Conservation (phyloP, 2,113 vertebrate genomes). For the Aythya baeri region DNA sequence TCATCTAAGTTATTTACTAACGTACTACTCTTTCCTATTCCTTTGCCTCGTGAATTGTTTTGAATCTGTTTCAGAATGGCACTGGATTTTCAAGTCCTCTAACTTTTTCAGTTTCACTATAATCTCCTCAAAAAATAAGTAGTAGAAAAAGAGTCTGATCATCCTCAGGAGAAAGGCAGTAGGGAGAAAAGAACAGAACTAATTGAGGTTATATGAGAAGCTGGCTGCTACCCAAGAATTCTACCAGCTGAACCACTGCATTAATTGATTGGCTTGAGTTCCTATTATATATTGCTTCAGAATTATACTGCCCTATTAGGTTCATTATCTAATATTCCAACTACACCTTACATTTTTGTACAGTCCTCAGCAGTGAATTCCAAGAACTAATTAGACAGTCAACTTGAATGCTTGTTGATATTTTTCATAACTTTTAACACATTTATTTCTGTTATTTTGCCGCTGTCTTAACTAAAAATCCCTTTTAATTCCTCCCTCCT, state of each 20-base stretch:
- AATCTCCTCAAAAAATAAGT: background rate
- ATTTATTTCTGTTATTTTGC: background rate
- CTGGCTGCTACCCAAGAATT: conserved; percentile 24
- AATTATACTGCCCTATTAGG: conserved; percentile 51
- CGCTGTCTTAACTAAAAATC: background rate
- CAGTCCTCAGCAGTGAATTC: conserved; percentile 2
- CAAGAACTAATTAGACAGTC: conserved; percentile 23
- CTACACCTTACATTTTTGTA: conserved; percentile 32
- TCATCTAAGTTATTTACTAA: background rate
- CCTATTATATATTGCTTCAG: conserved; percentile 28
- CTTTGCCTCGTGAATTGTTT: background rate
- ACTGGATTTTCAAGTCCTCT: background rate
- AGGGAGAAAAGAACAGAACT: background rate
- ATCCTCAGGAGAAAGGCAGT: background rate
- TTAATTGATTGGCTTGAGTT: conserved; percentile 47
- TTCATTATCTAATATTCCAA: conserved; percentile 51
- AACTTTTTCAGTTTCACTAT: background rate
- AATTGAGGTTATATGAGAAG: background rate
- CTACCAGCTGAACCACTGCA: conserved; percentile 1
- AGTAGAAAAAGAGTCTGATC: background rate
- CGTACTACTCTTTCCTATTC: background rate
- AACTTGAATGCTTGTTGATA: background rate
- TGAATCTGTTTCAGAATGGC: background rate
- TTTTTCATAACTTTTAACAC: conserved; percentile 11
- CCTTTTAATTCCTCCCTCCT: background rate